These are phyloP conservation scores for Anarhynchus alexandrinus DNA, from an alignment of 2,113 vertebrate species.

Conservation along the genomic window DNA sequence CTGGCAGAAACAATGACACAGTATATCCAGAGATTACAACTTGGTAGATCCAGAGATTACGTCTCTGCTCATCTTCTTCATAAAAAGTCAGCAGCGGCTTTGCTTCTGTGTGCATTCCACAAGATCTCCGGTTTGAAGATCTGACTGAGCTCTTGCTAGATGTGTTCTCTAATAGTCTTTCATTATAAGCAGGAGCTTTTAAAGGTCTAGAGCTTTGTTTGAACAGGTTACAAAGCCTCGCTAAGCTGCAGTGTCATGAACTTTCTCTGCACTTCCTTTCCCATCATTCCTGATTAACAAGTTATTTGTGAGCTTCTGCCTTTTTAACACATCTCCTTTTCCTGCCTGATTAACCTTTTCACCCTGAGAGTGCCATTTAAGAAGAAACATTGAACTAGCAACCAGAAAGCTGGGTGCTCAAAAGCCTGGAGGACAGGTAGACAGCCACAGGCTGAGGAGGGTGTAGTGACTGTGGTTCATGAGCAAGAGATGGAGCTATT, in stretches of 20 bases:
- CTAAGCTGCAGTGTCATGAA: neutral
- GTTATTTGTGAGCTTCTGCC: neutral
- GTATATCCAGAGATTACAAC: neutral
- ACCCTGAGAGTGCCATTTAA: neutral
- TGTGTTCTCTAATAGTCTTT: neutral
- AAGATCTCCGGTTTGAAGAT: neutral
- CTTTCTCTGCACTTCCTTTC: constrained; percentile 20
- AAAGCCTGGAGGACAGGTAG: neutral
- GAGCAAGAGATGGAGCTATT: neutral
- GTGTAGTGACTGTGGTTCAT: neutral
- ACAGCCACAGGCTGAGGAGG: neutral
- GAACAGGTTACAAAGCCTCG: constrained; percentile 1
- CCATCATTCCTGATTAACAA: constrained; percentile 17
- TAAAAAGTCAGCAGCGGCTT: neutral
- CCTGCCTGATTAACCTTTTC: constrained; percentile 28
- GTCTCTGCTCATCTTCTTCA: neutral
- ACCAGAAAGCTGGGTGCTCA: neutral
- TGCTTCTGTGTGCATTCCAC: neutral
- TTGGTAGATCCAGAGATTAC: neutral
- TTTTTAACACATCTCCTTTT: constrained; percentile 2
- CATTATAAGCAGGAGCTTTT: neutral
- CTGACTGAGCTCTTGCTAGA: neutral
- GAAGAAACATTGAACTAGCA: neutral
- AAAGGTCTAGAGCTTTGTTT: neutral
- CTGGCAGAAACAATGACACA: neutral